Evolutionary conservation across 2,888 invertebrate genomes (phyloP), one percentile per base, ranked within the genome.

Genomic region (Eudemis profundana): DNA sequence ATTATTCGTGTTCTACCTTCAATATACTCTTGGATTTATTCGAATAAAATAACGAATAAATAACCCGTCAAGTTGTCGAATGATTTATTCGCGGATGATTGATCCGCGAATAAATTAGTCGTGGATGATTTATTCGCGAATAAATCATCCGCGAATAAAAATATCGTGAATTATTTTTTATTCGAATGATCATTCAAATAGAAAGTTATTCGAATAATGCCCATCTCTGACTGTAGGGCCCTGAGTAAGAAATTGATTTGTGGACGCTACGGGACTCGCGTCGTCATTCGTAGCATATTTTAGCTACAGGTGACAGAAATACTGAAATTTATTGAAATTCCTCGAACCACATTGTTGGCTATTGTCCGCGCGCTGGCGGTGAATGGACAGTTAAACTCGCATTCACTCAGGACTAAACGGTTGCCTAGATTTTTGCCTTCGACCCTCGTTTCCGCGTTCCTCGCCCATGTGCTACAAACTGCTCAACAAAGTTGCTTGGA

Each of bases 321-420:
- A 66, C 56, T 73, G 77, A 76, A 74, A 77, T 78, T 77, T 76
- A 81, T 79, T 83, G 82, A 78, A 85, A 82, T 78, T 77, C 78
- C 79, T 75, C 74, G 70, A 74, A 72, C 75, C 79, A 85, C 84
- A 85, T 85, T 85, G 85, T 85, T 84, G 84, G 75, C 81, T 84
- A 85, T 81, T 77, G 81, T 75, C 73, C 78, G 79, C 78, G 77
- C 77, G 77, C 76, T 73, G 73, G 77, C 77, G 72, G 77, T 87
- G 84, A 87, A 87, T 87, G 86, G 86, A 85, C 81, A 83, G 83
- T 87, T 84, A 84, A 86, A 83, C 77, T 78, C 76, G 84, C 83
- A 87, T 87, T 87, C 85, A 86, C 85, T 86, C 84, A 84, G 78
- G 79, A 78, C 74, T 78, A 83, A 84, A 84, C 81, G 79, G 80